Base-by-base conservation (phyloP, 1,140 invertebrate species). In the Calliopsis andreniformis region DNA sequence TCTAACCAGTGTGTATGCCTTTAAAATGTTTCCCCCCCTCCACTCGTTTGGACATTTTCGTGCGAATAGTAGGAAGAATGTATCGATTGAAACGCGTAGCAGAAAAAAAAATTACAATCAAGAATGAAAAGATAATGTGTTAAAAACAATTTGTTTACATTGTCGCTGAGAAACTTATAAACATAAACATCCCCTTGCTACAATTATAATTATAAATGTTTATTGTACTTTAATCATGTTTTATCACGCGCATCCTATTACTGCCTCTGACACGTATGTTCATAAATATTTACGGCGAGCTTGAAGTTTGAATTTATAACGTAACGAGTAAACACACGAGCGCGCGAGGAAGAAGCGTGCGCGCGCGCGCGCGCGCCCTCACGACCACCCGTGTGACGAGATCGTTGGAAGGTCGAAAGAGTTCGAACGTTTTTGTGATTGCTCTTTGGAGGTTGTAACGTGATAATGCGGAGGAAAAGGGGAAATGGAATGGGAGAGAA, bases 281-380 rank as follows among this genome's bases (percentile, higher is more conserved):
- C 70, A 73, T 73, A 73, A 73, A 73, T 73, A 73, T 73, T 73
- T 73, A 73, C 61, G 64, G 49, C 70, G 8, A 53, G 61, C 35
- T 23, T 45, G 61, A 53, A 55, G 61, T 73, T 73, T 66, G 64
- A 73, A 73, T 73, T 73, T 73, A 73, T 73, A 73, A 73, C 70
- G 62, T 73, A 66, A n/a, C 61, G 70, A 73, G 70, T 73, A 73
- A 73, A 73, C 70, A 73, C 70, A 72, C 47, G 59, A 51, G 47
- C 70, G 35, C 59, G 20, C 61, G 43, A 59, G 20, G 25, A 35
- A 73, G 70, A 73, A 66, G 49, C 23, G 10, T 39, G 28, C 18
- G 32, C 20, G 43, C 28, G 30, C 43, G 56, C 43, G 14, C 30
- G 20, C 8, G 8, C 20, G 20, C 6, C n/a, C 39, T 3, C 35